phyloP scores from a whole-genome alignment of 2,888 invertebrate species.

The Sarcophaga variegata region DNA sequence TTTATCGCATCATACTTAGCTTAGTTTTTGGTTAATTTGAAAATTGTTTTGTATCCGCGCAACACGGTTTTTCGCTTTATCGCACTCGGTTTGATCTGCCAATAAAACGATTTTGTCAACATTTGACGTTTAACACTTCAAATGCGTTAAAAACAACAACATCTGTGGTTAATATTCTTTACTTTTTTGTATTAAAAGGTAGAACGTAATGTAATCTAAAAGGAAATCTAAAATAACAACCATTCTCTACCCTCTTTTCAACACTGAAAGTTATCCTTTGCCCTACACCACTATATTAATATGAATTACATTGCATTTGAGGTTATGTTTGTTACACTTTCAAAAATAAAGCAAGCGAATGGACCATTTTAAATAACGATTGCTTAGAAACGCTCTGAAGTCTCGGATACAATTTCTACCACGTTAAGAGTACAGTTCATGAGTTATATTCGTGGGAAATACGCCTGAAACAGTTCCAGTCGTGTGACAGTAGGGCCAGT shows the following conservation, averaged over 20 bases:
- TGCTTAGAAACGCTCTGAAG: no score
- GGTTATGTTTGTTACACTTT: no score
- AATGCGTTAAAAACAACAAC: not conserved
- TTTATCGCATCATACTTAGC: conserved; percentile 7
- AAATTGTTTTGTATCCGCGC: not conserved
- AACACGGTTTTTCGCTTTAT: not conserved
- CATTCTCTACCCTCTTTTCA: not conserved
- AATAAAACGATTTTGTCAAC: conserved; percentile 13
- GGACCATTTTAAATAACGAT: no score
- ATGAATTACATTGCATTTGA: not conserved
- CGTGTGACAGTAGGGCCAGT: no score
- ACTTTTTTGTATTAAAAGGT: not conserved
- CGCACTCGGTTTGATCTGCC: conserved; percentile 3
- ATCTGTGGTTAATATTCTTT: conserved; percentile 2
- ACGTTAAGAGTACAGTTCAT: no score
- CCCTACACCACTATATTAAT: not conserved
- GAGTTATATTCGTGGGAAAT: no score
- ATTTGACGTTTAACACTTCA: conserved; percentile 29
- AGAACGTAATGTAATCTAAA: not conserved
- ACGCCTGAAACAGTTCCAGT: no score
- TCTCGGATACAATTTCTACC: no score
- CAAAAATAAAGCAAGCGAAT: no score
- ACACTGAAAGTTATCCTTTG: not conserved
- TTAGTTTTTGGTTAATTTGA: not conserved
- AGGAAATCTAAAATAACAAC: not conserved